Base-by-base conservation (phyloP, 2,888 invertebrate species). In the Caenorhabditis sp. region DNA sequence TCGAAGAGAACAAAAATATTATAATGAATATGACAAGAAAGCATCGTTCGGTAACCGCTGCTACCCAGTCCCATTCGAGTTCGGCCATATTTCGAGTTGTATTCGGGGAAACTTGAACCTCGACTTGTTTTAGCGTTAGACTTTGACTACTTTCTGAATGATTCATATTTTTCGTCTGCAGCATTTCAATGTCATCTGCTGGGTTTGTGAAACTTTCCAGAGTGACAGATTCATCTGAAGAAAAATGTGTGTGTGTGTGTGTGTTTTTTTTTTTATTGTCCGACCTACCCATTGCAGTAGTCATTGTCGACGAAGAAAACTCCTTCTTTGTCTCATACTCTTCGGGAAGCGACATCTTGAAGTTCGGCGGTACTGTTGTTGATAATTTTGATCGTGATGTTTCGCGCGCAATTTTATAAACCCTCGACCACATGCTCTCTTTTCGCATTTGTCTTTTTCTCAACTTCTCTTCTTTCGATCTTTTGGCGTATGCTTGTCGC, bases 401-500 rank as follows among this genome's bases (percentile, higher is more conserved):
- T 55, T 73, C 70, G 37, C 65, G 64, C 4, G 68, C 66, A 62
- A 76, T 23, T 27, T 69, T 65, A 53, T 76, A 76, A 8, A 71
- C 76, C 53, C 72, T 75, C 0, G 72, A 68, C 81, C 81, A 81
- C 66, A 78, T 72, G 36, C 69, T 75, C 50, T 71, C 67, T 37
- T 76, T 79, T 12, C 81, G 27, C 19, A 58, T 17, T 59, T 62
- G 58, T 53, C 69, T 10, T 24, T 68, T 73, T 37, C 68, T 31
- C 14, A 66, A 31, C 21, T 73, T 73, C 57, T 73, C 68, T 24
- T 73, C 73, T 43, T 78, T 81, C 3, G 83, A 83, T 37, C 83
- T 78, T 31, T 82, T 66, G 10, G 83, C 84, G 57, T 85, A 85
- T 0, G 85, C 85, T 55, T 85, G 82, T 36, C 76, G 78, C 85